phyloP scores from a whole-genome alignment of 1,140 invertebrate genomes.

The Pteromalus puparum region DNA sequence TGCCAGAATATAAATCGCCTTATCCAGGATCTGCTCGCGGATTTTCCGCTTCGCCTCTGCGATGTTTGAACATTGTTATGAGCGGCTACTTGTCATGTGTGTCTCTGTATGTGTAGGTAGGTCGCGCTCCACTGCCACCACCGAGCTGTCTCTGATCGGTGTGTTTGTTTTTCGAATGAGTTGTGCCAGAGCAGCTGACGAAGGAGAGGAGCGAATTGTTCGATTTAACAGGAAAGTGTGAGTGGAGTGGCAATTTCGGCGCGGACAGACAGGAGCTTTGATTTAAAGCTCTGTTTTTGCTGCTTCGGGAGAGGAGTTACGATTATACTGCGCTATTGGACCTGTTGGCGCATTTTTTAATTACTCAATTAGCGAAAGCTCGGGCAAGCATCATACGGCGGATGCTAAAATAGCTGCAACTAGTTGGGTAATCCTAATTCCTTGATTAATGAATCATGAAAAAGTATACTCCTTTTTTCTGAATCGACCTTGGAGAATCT shows the following conservation, averaged over 20 bases:
- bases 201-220: not conserved
- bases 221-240: not conserved
- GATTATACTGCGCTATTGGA: not conserved
- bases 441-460: not conserved
- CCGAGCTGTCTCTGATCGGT: not conserved
- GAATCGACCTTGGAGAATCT: not conserved
- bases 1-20: conserved; percentile 34
- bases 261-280: not conserved
- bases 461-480: not conserved
- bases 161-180: conserved; percentile 45
- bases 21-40: not conserved
- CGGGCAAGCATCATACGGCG: too few species aligned
- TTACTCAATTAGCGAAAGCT: not conserved
- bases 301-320: not conserved
- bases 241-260: not conserved
- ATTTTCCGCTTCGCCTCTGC: not conserved
- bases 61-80: not conserved
- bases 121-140: not conserved
- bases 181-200: conserved; percentile 3
- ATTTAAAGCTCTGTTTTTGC: not conserved
- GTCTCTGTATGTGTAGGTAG: too few species aligned
- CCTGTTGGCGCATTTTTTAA: not conserved
- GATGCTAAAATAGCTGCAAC: not conserved
- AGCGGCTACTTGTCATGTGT: not conserved
- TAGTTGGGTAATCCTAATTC: not conserved